Evolutionary conservation across 2,113 vertebrate genomes (phyloP), one percentile per base, ranked within the genome.

Genomic region (Nycticryphes semicollaris): DNA sequence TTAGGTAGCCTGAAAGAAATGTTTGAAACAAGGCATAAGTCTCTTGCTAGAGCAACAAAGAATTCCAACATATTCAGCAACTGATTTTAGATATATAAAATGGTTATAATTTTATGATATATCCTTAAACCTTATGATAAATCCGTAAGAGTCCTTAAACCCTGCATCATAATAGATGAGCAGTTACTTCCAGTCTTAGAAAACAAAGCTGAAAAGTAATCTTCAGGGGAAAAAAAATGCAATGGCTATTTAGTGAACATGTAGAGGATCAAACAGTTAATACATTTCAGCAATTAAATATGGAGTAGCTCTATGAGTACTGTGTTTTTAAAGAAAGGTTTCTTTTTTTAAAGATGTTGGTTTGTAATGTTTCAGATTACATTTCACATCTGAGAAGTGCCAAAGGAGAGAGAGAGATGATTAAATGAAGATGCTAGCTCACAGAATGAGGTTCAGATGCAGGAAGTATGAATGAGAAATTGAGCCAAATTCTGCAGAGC

Each of bases 361-460:
- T 90, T 92, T 95, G 62, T 75, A 68, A 76, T 76, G 48, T 76
- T 95, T 95, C 79, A 86, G 79, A 88, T 76, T 78, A 90, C 47
- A 63, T 92, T 68, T 93, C 76, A 69, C 70, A 69, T 96, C 39
- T 90, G 53, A 88, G 75, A 93, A 83, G 45, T 95, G 94, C 86
- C 89, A 83, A 54, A 72, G 48, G 30, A 6, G 77, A 9, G 72
- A 80, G 79, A 45, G 74, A 80, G 76, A 87, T 73, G 87, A 84
- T 81, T 87, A 77, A 87, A 86, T 66, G 94, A 89, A 89, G 84
- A 89, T 81, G 81, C 91, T 92, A 75, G 79, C 83, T 94, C 83
- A 80, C 86, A 92, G 96, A 95, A 94, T 90, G 83, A 92, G 75
- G 63, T 92, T 95, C 93, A 95, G 83, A 92, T 90, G 93, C 91